Conservation (phyloP, 2,888 invertebrate species). For the Entomobrya multifasciata region DNA sequence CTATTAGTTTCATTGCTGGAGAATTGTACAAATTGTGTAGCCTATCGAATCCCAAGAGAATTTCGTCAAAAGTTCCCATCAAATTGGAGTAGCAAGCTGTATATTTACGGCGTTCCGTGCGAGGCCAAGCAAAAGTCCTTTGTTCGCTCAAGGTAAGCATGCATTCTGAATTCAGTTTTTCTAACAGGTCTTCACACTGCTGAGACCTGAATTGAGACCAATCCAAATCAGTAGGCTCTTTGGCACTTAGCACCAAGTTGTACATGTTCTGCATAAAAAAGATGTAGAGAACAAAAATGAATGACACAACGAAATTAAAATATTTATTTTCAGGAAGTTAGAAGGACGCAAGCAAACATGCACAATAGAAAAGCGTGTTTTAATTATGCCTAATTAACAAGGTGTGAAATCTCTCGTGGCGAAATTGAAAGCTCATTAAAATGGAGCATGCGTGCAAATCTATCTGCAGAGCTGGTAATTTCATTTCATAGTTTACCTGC, state of each 20-base stretch:
- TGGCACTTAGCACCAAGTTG: constrained; percentile 35
- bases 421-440: constrained; percentile 34
- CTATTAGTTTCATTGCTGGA: constrained; percentile 36
- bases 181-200: constrained; percentile 65
- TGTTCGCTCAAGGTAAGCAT: constrained; percentile 51
- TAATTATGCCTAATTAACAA: constrained; percentile 19
- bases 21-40: constrained; percentile 34
- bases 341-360: background rate
- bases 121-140: constrained; percentile 65
- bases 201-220: constrained; percentile 47
- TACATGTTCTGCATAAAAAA: constrained; percentile 49
- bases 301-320: background rate
- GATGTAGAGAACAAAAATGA: background rate
- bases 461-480: background rate
- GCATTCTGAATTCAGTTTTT: constrained; percentile 48
- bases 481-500: constrained; percentile 49
- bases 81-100: constrained; percentile 65
- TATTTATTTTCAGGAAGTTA: background rate
- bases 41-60: constrained; percentile 57
- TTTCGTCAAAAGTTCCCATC: constrained; percentile 65
- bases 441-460: background rate
- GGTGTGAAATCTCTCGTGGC: constrained; percentile 19
- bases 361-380: background rate
- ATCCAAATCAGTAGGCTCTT: constrained; percentile 24
- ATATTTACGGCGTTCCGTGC: constrained; percentile 55